Evolutionary conservation across 2,888 invertebrate genomes (phyloP).

Genomic region (Meiosimyza platycephala): DNA sequence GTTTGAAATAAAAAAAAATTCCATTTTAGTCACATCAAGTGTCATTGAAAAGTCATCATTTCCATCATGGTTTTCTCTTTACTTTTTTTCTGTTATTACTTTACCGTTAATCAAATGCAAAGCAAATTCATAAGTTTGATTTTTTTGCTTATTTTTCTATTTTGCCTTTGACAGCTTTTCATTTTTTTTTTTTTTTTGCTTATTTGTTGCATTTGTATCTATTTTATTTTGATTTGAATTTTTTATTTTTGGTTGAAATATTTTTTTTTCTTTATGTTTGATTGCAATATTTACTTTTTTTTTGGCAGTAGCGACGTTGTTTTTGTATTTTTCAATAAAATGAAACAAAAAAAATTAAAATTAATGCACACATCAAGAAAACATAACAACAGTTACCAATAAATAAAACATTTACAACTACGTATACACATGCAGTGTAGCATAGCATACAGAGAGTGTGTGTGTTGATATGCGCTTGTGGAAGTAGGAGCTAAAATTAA

Average conservation of each 20-base stretch:
- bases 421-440: too few species aligned
- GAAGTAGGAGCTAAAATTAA: too few species aligned
- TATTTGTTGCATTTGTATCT: background rate
- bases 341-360: too few species aligned
- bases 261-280: slow-evolving; percentile 1
- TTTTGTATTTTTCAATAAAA: too few species aligned
- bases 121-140: background rate
- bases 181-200: background rate
- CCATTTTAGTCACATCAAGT: slow-evolving; percentile 20
- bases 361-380: too few species aligned
- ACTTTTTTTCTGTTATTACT: background rate
- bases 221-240: background rate
- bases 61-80: slow-evolving; percentile 14
- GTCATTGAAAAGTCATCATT: slow-evolving; percentile 26
- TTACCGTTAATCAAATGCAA: slow-evolving; percentile 24
- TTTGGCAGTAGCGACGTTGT: slow-evolving; percentile 3
- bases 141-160: background rate
- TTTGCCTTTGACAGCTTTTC: background rate
- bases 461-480: too few species aligned
- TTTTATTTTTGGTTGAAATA: background rate
- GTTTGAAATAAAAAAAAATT: background rate
- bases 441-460: too few species aligned
- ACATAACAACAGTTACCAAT: too few species aligned
- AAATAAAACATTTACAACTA: too few species aligned
- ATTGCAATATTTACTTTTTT: background rate